Evolutionary conservation across 1,140 invertebrate species (phyloP).

Genomic region (Drosophila pandora): DNA sequence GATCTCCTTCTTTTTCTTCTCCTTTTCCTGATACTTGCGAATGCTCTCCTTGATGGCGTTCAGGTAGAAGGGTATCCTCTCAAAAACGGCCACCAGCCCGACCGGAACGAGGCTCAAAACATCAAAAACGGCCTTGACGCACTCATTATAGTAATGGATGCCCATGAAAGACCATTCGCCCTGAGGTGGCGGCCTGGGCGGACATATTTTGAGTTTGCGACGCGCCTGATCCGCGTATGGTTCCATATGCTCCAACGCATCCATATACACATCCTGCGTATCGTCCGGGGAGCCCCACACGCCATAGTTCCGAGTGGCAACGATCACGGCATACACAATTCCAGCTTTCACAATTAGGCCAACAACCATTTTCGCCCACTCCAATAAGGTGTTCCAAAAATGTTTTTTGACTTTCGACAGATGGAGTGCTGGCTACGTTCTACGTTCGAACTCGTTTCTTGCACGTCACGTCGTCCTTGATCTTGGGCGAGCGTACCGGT

Average conservation of each 20-base stretch:
- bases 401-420: constrained; percentile 20
- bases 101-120: constrained; percentile 35
- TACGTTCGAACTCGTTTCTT: constrained; percentile 40
- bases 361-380: constrained; percentile 44
- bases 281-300: constrained; percentile 55
- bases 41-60: constrained; percentile 1
- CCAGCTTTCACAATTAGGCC: constrained; percentile 51
- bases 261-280: constrained; percentile 38
- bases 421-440: background rate
- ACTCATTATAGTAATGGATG: constrained; percentile 58
- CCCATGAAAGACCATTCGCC: constrained; percentile 46
- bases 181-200: constrained; percentile 50
- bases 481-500: constrained; percentile 42
- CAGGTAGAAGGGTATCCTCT: constrained; percentile 19
- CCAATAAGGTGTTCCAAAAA: background rate
- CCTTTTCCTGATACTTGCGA: background rate
- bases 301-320: constrained; percentile 37
- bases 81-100: constrained; percentile 14
- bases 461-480: constrained; percentile 66
- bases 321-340: constrained; percentile 45
- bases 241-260: background rate
- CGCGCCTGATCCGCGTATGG: constrained; percentile 37
- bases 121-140: constrained; percentile 37
- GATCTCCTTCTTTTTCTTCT: constrained; percentile 15
- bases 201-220: constrained; percentile 34